phyloP scores from a whole-genome alignment of 2,888 invertebrate species.

The Pandemis heparana region DNA sequence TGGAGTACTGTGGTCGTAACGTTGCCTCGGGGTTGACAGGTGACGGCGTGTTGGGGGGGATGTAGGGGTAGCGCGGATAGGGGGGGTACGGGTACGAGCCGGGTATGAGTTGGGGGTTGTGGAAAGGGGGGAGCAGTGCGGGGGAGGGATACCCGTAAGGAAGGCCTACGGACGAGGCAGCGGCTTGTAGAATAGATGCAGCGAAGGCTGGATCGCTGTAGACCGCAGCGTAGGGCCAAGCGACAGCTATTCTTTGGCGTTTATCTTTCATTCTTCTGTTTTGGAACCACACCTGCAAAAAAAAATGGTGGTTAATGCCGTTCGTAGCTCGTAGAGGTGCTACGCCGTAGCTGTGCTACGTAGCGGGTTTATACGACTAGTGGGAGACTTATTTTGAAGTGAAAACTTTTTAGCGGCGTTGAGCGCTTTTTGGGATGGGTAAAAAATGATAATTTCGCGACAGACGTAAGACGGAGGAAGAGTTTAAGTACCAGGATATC shows the following conservation, averaged over 20 bases:
- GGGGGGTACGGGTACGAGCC: constrained; percentile 85
- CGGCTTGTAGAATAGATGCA: constrained; percentile 96
- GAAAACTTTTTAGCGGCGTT: no score
- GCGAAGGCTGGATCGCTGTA: constrained; percentile 98
- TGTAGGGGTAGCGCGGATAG: constrained; percentile 84
- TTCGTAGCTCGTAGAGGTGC: constrained; percentile 10
- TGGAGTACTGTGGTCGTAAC: constrained; percentile 81
- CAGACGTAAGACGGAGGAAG: no score
- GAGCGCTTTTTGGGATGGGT: no score
- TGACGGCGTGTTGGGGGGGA: constrained; percentile 80
- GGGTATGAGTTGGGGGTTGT: constrained; percentile 85
- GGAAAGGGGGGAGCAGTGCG: constrained; percentile 85
- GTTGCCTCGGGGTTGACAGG: constrained; percentile 74
- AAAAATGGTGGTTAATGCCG: constrained; percentile 20
- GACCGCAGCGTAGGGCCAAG: constrained; percentile 98
- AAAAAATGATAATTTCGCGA: no score
- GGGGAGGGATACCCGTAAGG: constrained; percentile 87
- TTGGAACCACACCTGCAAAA: constrained; percentile 97
- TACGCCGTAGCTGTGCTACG: constrained; percentile 13
- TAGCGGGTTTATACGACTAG: not conserved
- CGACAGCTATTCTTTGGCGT: constrained; percentile 96
- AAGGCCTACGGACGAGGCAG: constrained; percentile 90
- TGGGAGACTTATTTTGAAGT: no score
- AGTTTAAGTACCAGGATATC: no score
- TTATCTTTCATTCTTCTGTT: constrained; percentile 99